Evolutionary conservation across 2,888 invertebrate species (phyloP).

Genomic region (Argyra leucocephala): DNA sequence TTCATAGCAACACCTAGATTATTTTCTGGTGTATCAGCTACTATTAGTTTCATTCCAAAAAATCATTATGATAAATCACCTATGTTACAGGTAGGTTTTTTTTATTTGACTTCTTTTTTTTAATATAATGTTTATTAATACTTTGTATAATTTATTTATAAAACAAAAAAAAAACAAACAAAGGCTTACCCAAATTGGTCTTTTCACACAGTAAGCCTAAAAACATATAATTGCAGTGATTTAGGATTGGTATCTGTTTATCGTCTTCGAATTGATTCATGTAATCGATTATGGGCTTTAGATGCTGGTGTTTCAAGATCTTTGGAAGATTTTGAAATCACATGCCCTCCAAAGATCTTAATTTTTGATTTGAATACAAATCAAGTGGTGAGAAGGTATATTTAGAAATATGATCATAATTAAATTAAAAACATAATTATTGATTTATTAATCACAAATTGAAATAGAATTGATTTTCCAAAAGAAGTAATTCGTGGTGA

Average conservation of each 20-base stretch:
- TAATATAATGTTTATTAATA: background rate
- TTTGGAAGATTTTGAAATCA: slow-evolving; percentile 52
- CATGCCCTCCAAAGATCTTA: slow-evolving; percentile 71
- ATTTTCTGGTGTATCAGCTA: slow-evolving; percentile 66
- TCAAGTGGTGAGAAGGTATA: slow-evolving; percentile 48
- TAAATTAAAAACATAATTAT: no score
- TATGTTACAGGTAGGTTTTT: slow-evolving; percentile 48
- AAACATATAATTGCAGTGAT: slow-evolving; percentile 64
- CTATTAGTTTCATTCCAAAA: slow-evolving; percentile 59
- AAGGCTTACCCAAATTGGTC: slow-evolving; percentile 69
- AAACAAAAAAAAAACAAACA: slow-evolving; percentile 9
- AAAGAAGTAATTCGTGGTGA: slow-evolving; percentile 62
- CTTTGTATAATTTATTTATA: background rate
- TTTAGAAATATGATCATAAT: slow-evolving; percentile 27
- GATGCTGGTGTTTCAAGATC: slow-evolving; percentile 58
- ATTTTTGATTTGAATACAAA: slow-evolving; percentile 70
- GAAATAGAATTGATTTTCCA: slow-evolving; percentile 62
- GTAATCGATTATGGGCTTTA: slow-evolving; percentile 72
- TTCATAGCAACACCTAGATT: slow-evolving; percentile 69
- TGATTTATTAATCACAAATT: no score
- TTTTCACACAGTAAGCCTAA: slow-evolving; percentile 61
- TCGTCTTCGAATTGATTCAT: slow-evolving; percentile 64
- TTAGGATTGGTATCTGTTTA: slow-evolving; percentile 70
- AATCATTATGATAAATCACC: slow-evolving; percentile 60
- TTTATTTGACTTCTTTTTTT: no score